phyloP scores from a whole-genome alignment of 2,797 vertebrate species.

The Phataginus tetradactyla region DNA sequence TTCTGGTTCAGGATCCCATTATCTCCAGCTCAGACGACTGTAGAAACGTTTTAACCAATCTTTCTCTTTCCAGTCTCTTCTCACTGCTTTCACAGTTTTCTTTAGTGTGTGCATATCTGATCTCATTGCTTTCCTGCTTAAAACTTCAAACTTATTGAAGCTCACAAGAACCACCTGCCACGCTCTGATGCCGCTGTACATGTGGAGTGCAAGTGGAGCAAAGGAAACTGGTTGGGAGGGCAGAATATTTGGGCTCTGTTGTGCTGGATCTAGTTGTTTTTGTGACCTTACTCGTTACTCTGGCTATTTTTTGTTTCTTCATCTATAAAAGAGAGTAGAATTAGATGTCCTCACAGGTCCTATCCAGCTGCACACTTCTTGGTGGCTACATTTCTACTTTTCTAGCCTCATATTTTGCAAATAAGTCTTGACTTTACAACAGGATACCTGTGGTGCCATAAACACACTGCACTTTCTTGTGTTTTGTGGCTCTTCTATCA shows the following conservation, averaged over 20 bases:
- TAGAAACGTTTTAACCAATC: background rate
- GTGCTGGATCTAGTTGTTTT: background rate
- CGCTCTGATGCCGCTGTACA: background rate
- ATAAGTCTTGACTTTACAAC: background rate
- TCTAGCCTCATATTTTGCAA: background rate
- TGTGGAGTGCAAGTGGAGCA: background rate
- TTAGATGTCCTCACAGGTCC: background rate
- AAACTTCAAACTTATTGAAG: background rate
- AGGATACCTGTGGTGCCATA: background rate
- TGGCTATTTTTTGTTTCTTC: background rate
- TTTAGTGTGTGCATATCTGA: background rate
- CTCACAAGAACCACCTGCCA: background rate
- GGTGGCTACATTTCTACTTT: background rate
- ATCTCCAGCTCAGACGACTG: background rate
- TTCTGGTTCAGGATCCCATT: background rate
- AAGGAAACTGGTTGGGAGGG: background rate
- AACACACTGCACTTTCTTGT: background rate
- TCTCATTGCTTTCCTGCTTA: background rate
- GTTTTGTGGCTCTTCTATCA: background rate
- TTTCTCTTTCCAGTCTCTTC: background rate
- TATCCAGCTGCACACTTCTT: background rate
- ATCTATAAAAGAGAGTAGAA: background rate
- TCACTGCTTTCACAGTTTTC: background rate
- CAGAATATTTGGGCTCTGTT: background rate
- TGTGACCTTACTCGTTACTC: background rate